Percentiles rank a stretch among this genome's conserved stretches.
phyloP scores from a whole-genome alignment of 2,113 vertebrate species.

The Otus sunia region DNA sequence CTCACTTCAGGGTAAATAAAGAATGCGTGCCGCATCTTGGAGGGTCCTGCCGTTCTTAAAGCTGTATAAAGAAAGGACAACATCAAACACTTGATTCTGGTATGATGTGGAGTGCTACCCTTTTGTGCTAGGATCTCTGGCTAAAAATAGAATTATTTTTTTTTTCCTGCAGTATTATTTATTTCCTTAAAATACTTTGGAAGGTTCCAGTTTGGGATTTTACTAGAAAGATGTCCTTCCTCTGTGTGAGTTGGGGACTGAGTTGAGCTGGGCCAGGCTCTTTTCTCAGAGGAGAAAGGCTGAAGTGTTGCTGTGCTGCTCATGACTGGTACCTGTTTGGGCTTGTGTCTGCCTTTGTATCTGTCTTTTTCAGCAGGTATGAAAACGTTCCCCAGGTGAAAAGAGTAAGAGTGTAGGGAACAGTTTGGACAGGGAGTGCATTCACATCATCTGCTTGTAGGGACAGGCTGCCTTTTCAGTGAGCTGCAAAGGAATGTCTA shows the following conservation, averaged over 20 bases:
- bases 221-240: background rate
- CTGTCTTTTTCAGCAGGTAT: background rate
- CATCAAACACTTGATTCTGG: background rate
- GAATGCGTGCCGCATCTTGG: background rate
- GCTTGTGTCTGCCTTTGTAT: background rate
- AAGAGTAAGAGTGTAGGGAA: background rate
- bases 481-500: background rate
- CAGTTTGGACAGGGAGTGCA: background rate
- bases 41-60: background rate
- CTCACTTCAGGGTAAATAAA: background rate
- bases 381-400: background rate
- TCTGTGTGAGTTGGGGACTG: background rate
- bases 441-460: accelerated
- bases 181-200: background rate
- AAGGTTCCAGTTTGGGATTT: background rate
- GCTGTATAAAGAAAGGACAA: background rate
- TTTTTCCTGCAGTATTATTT: background rate
- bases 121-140: background rate
- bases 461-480: background rate
- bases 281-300: background rate
- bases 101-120: background rate
- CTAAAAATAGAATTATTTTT: background rate
- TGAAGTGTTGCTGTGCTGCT: background rate
- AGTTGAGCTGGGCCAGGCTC: background rate
- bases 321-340: background rate